Evolutionary conservation across 2,888 invertebrate species (phyloP).

Genomic region (Syrphus vitripennis): DNA sequence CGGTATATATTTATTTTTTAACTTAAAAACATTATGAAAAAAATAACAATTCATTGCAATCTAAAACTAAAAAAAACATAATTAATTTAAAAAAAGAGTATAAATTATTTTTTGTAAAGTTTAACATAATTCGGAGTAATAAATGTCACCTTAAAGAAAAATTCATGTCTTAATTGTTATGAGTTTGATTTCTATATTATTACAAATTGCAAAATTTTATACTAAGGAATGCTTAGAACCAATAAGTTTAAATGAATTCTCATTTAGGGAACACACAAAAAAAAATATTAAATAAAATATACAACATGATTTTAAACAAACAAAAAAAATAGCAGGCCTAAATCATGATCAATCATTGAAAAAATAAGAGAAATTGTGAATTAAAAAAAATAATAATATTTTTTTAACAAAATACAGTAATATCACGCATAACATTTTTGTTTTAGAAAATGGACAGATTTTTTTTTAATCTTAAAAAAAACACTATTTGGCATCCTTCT

Average conservation of each 20-base stretch:
- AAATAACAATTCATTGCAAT: constrained; percentile 58
- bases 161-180: constrained; percentile 38
- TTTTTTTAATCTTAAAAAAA: constrained; percentile 18
- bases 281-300: constrained; percentile 27
- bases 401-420: constrained; percentile 54
- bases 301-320: constrained; percentile 31
- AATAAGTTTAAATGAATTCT: constrained; percentile 47
- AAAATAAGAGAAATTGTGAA: constrained; percentile 39
- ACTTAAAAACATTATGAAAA: constrained; percentile 39
- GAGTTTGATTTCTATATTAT: constrained; percentile 40
- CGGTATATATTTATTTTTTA: constrained; percentile 3
- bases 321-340: constrained; percentile 3
- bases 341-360: not conserved
- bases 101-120: constrained; percentile 7
- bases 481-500: constrained; percentile 77
- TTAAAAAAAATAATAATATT: constrained; percentile 17
- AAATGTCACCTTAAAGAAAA: constrained; percentile 42
- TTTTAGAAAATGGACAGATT: constrained; percentile 31
- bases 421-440: constrained; percentile 54
- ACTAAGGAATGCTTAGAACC: constrained; percentile 58
- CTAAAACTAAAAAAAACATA: constrained; percentile 47
- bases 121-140: constrained; percentile 28
- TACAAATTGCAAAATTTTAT: constrained; percentile 41
- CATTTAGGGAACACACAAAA: not conserved
- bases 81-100: constrained; percentile 15